Evolutionary conservation across 2,113 vertebrate species (phyloP).

Genomic region (Melanotaenia duboulayi): DNA sequence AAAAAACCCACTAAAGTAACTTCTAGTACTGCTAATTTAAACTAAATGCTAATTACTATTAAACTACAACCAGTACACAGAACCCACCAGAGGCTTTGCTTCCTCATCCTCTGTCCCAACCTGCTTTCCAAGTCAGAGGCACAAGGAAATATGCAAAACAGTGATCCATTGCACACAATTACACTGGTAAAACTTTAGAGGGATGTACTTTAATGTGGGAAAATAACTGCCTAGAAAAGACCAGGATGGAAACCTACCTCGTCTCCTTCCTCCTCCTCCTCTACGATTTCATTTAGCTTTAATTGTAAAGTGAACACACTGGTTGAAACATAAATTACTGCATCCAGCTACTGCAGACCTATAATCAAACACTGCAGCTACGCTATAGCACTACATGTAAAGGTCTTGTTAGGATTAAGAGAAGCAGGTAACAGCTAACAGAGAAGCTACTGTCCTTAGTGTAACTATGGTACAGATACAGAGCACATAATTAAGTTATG

Average conservation of each 20-base stretch:
- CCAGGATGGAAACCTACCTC: conserved; percentile 60
- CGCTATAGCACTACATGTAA: neutral
- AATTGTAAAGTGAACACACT: conserved; percentile 59
- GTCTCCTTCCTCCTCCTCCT: conserved; percentile 57
- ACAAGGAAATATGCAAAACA: conserved; percentile 24
- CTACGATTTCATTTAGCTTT: conserved; percentile 67
- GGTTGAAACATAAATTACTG: conserved; percentile 28
- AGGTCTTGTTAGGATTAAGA: neutral
- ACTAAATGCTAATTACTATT: neutral
- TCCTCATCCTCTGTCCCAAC: conserved; percentile 46
- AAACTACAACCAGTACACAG: conserved; percentile 8
- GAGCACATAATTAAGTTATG: conserved; percentile 21
- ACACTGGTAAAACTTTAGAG: conserved; percentile 8
- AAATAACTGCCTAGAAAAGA: conserved; percentile 1
- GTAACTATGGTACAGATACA: conserved; percentile 19
- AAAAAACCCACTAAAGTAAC: neutral
- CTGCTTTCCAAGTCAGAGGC: conserved; percentile 36
- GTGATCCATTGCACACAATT: neutral
- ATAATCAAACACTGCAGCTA: neutral
- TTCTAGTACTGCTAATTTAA: neutral
- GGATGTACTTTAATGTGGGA: neutral
- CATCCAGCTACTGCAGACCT: neutral
- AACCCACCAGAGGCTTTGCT: conserved; percentile 52
- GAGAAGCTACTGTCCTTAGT: conserved; percentile 20
- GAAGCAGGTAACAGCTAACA: conserved; percentile 20